These are phyloP conservation scores for Eulemur macaco DNA, from an alignment of 2,113 vertebrate genomes.

Conservation along the genomic window DNA sequence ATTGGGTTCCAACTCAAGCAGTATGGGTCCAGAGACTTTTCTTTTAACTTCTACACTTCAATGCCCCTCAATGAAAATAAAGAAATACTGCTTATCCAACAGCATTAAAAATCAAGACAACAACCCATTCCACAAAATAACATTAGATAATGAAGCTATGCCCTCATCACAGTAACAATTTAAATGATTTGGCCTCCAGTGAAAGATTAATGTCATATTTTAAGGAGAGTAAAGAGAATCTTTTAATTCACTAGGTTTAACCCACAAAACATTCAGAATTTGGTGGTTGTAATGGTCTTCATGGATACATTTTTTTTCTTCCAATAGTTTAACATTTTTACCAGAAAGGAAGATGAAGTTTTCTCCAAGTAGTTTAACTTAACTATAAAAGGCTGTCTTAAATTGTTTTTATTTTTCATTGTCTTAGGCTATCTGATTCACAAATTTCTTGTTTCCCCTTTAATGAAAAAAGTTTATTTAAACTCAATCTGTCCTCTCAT, in stretches of 20 bases:
- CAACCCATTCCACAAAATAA: background rate
- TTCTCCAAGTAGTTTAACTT: slow-evolving; percentile 49
- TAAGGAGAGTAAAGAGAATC: slow-evolving; percentile 20
- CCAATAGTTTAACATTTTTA: slow-evolving; percentile 52
- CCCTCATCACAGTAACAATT: background rate
- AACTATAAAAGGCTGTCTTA: slow-evolving; percentile 29
- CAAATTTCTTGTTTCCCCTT: slow-evolving; percentile 57
- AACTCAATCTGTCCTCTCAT: slow-evolving; percentile 37
- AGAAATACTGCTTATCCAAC: background rate
- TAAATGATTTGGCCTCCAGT: slow-evolving; percentile 11
- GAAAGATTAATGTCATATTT: slow-evolving; percentile 31
- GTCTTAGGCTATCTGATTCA: slow-evolving; percentile 67
- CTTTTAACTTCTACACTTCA: background rate
- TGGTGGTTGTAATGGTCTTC: background rate
- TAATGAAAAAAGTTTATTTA: background rate
- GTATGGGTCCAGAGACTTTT: background rate
- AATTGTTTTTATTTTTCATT: slow-evolving; percentile 57
- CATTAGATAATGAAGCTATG: background rate
- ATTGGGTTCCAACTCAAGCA: background rate
- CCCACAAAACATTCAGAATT: slow-evolving; percentile 36
- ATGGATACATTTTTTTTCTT: slow-evolving; percentile 39
- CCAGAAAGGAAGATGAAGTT: slow-evolving; percentile 50
- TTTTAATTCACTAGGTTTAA: slow-evolving; percentile 3
- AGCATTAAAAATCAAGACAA: slow-evolving; percentile 17
- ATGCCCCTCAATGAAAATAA: background rate